A percentile compares a stretch with the other conserved stretches of the same genome.
Evolutionary conservation across 2,113 vertebrate species (phyloP).

Genomic region (Alces alces): DNA sequence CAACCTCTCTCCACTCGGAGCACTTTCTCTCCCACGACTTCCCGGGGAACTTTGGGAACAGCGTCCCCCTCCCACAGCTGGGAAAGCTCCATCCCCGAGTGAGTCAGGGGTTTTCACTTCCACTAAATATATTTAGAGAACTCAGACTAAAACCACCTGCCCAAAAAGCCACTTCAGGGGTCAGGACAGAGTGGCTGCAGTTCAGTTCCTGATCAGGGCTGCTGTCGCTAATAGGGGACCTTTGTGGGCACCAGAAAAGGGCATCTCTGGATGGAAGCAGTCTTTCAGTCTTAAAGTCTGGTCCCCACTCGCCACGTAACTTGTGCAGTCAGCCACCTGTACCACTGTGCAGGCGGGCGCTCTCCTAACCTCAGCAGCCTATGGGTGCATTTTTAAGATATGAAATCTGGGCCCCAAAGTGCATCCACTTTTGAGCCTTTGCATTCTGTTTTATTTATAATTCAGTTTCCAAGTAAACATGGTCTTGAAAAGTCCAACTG

Average conservation of each 20-base stretch:
- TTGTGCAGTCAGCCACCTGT: not conserved
- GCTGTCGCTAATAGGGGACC: not conserved
- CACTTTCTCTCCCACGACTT: not conserved
- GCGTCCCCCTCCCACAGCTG: not conserved
- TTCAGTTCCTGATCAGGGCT: not conserved
- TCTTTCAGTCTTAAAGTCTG: not conserved
- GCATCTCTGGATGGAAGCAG: not conserved
- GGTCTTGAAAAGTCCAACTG: not conserved
- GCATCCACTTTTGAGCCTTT: accelerated
- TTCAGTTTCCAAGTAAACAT: not conserved
- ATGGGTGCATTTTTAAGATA: not conserved
- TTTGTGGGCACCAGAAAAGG: not conserved
- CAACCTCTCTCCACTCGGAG: not conserved
- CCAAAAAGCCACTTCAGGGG: not conserved
- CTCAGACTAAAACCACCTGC: not conserved
- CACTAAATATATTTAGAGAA: not conserved
- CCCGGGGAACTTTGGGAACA: not conserved
- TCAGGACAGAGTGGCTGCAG: not conserved
- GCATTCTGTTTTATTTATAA: not conserved
- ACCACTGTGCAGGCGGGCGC: not conserved
- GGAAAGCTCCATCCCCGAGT: not conserved
- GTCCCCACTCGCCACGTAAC: not conserved
- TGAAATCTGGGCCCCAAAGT: not conserved
- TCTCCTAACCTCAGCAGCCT: not conserved
- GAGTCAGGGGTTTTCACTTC: not conserved